Evolutionary conservation across 2,888 invertebrate species (phyloP), one percentile per base, ranked within the genome.

Genomic region (Dyspetes luteomarginatus): DNA sequence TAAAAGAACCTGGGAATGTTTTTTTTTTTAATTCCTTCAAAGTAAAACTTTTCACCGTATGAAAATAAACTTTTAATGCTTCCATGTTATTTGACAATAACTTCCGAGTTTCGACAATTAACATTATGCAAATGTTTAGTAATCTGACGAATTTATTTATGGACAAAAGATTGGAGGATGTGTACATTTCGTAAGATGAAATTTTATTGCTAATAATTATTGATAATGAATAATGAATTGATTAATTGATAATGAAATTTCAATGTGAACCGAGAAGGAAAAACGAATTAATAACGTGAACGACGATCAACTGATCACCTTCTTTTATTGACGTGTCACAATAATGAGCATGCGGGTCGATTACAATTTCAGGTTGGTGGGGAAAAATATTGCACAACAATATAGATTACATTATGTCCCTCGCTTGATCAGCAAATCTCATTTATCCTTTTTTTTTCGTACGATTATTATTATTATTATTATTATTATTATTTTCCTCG

Each of bases 321-420:
- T 82, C 36, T 41, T 85, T 86, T 87, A 89, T 90, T 89, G 85
- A 88, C 87, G 88, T 87, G 76, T 89, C 86, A 90, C 89, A 90
- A 90, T 88, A 88, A 87, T 87, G 82, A 90, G 86, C 90, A 91
- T 90, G 89, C 90, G 89, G 85, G 85, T 86, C 45, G 69, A 78
- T 87, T 90, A 90, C 86, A 89, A 83, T 84, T 81, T 87, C 80
- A 84, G 67, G 50, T 77, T 60, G 83, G 72, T 82, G 68, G 43
- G 64, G 69, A n/a, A n/a, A 62, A 45, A 78, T 84, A 85, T 87
- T 85, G 82, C 83, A 86, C 86, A 86, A 85, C 83, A 74, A 86
- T 82, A 65, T 84, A 83, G 75, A 83, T 85, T 83, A 81, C 64
- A 65, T 74, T 43, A 62, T 68, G 58, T 22, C 26, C 15, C 17